Conservation (phyloP, 2,797 vertebrate genomes). For the Spinus pinus region DNA sequence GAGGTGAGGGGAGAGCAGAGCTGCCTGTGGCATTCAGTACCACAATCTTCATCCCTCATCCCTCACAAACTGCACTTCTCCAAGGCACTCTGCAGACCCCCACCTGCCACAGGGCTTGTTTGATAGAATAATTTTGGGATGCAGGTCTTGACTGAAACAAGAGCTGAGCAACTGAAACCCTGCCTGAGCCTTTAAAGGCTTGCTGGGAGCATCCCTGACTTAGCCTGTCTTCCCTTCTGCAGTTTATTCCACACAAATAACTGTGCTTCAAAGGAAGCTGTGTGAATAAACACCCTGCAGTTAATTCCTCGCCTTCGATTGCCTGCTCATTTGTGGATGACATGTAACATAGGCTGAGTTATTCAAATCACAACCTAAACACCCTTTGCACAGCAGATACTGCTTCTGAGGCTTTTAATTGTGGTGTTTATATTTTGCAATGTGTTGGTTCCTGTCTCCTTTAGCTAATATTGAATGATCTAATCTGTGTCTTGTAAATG, state of each 20-base stretch:
- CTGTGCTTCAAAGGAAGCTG: constrained; percentile 60
- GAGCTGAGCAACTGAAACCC: neutral
- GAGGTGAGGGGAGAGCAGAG: neutral
- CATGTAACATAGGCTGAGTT: neutral
- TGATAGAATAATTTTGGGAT: neutral
- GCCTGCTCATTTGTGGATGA: constrained; percentile 10
- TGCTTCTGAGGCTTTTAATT: constrained; percentile 45
- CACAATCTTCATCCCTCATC: neutral
- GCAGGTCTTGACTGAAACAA: neutral
- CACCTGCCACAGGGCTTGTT: neutral
- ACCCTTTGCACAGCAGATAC: neutral
- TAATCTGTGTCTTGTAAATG: constrained; percentile 67
- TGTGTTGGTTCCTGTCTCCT: constrained; percentile 69
- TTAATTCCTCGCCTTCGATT: constrained; percentile 34
- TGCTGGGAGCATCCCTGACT: neutral
- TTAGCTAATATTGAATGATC: constrained; percentile 65
- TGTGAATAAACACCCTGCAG: constrained; percentile 15
- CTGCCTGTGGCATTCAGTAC: neutral
- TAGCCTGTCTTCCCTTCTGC: neutral
- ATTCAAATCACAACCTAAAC: constrained; percentile 10
- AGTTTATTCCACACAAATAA: constrained; percentile 27
- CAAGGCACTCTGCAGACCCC: neutral
- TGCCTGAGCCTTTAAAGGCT: neutral
- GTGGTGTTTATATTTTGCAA: constrained; percentile 59
- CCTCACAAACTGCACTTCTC: neutral